Evolutionary conservation across 2,797 vertebrate species (phyloP).

Genomic region (Arnoldichthys spilopterus): DNA sequence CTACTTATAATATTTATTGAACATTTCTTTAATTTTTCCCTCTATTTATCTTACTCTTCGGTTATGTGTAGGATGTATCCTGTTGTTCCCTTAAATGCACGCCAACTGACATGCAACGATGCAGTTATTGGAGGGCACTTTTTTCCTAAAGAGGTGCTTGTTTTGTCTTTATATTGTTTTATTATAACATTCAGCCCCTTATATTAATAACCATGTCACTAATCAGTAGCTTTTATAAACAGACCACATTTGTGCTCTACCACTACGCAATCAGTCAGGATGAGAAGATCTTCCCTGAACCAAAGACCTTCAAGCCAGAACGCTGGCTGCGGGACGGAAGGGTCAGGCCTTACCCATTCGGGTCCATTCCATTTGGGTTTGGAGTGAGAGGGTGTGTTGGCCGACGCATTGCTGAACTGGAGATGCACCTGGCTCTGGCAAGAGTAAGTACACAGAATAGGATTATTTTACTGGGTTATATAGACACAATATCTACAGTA

Average conservation of each 20-base stretch:
- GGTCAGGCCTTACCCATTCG: slow-evolving; percentile 69
- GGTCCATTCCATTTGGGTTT: slow-evolving; percentile 79
- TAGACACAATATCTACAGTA: no score
- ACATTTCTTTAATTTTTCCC: no score
- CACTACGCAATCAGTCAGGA: slow-evolving; percentile 79
- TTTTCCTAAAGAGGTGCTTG: slow-evolving; percentile 74
- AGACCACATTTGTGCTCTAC: slow-evolving; percentile 73
- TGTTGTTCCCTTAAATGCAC: slow-evolving; percentile 75
- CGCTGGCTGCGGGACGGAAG: slow-evolving; percentile 75
- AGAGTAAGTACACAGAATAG: slow-evolving; percentile 72
- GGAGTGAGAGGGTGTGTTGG: slow-evolving; percentile 80
- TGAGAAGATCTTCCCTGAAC: slow-evolving; percentile 71
- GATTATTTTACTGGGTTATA: neutral
- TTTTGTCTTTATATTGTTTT: neutral
- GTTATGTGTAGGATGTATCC: slow-evolving; percentile 76
- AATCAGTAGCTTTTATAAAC: slow-evolving; percentile 11
- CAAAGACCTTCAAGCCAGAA: slow-evolving; percentile 73
- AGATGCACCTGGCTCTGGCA: slow-evolving; percentile 76
- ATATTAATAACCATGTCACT: neutral
- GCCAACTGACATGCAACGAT: slow-evolving; percentile 65
- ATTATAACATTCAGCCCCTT: neutral
- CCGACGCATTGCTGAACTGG: slow-evolving; percentile 80
- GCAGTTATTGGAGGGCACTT: slow-evolving; percentile 72
- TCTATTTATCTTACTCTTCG: neutral
- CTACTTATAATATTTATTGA: no score